Evolutionary conservation across 30 jellyfish, hydroid and myxozoan genomes (phyloP), one percentile per base, ranked within the genome.

Genomic region (Sanderia malayensis): DNA sequence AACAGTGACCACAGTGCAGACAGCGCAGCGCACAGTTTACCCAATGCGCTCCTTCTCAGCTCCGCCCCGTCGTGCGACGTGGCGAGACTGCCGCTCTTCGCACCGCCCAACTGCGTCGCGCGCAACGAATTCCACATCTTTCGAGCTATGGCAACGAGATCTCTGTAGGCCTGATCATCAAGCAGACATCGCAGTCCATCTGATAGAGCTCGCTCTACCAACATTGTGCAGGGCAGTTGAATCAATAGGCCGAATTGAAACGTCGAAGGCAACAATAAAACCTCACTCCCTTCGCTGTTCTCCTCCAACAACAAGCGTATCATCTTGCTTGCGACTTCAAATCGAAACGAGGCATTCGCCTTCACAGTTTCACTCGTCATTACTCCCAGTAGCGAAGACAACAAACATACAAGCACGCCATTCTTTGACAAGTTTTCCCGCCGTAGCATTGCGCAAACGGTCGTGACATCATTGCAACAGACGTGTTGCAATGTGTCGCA

Each of bases 371-470:
- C 89, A 53, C 82, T 78, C 1, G 82, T 46, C 31, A 78, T 25
- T 25, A 78, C 52, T 15, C 89, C 89, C 19, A 78, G 76, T 24
- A 78, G 41, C 2, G 89, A 78, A 25, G 89, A 78, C 24, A 67
- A 59, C 46, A 78, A 37, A 61, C 89, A 78, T 0, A 78, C 53
- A 68, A 78, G 57, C 4, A 78, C 58, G 65, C 65, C 82, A 23
- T 27, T 49, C 34, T 78, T 65, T 64, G 46, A 9, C 24, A 78
- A 65, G 9, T 13, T 53, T 49, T 64, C 82, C 32, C 46, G 23
- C 37, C n/a, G 26, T 10, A 78, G 76, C 89, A 78, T 78, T 1
- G 46, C 76, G 59, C 89, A 78, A 0, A 78, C 81, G 21, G 70
- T 65, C 4, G 60, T 34, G 26, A 78, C 89, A 52, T 78, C 89